A percentile compares a stretch with the other conserved stretches of the same genome.
Evolutionary conservation across 1,140 invertebrate genomes (phyloP).

Genomic region (Meloidogyne hapla): DNA sequence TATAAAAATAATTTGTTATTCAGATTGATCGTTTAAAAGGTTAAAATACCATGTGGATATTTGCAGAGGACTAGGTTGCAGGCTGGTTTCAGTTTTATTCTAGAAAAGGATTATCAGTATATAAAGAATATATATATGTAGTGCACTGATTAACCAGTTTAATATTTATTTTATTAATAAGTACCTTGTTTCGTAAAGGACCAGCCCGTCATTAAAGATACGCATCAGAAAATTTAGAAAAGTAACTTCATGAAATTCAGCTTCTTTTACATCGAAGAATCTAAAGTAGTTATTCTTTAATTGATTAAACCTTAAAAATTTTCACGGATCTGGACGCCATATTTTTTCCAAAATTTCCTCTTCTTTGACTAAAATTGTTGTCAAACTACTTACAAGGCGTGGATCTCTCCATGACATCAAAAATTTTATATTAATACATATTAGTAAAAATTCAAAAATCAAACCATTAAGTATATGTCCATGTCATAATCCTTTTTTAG

Average conservation of each 20-base stretch:
- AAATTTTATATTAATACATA: constrained; percentile 21
- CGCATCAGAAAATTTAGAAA: constrained; percentile 73
- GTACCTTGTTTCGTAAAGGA: constrained; percentile 69
- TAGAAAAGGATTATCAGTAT: background rate
- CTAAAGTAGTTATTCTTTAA: constrained; percentile 66
- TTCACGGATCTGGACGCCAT: constrained; percentile 43
- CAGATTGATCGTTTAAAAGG: too few relatives aligned
- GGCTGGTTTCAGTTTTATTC: constrained; percentile 62
- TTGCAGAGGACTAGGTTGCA: constrained; percentile 64
- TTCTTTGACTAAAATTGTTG: constrained; percentile 63
- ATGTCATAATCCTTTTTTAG: constrained; percentile 59
- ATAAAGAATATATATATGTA: too few relatives aligned
- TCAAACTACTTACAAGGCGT: constrained; percentile 59
- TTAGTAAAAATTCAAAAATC: background rate
- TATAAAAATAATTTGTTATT: too few relatives aligned
- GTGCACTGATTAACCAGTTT: too few relatives aligned
- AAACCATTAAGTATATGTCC: constrained; percentile 54
- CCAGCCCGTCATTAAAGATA: constrained; percentile 70
- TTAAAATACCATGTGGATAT: constrained; percentile 51
- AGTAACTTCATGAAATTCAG: constrained; percentile 72
- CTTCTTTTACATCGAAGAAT: constrained; percentile 74
- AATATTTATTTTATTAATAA: too few relatives aligned
- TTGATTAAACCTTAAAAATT: background rate
- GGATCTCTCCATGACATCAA: constrained; percentile 62
- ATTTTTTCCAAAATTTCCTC: constrained; percentile 59